A percentile compares a stretch with the other conserved stretches of the same genome.
These are phyloP conservation scores for Popillia japonica DNA, from an alignment of 1,140 invertebrate genomes.

Conservation along the genomic window DNA sequence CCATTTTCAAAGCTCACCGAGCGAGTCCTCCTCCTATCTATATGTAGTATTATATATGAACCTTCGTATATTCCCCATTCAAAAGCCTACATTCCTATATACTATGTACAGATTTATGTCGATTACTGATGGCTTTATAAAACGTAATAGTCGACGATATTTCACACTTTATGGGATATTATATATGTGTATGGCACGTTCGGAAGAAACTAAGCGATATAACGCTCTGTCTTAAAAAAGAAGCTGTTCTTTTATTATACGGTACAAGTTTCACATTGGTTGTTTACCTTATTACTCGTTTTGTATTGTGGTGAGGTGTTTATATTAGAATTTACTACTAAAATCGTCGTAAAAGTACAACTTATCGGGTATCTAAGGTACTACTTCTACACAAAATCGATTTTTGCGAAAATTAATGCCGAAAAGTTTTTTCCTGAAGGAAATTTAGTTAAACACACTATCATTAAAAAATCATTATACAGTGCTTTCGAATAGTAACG, in stretches of 20 bases:
- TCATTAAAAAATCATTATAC: too few species aligned
- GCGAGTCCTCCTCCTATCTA: conserved; percentile 4
- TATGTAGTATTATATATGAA: not conserved
- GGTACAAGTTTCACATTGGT: not conserved
- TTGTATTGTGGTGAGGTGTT: too few species aligned
- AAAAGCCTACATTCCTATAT: not conserved
- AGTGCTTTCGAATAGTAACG: too few species aligned
- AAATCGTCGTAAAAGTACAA: too few species aligned
- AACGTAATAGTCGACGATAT: conserved; percentile 15
- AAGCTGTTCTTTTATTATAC: not conserved
- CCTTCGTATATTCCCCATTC: not conserved
- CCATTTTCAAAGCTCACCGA: not conserved
- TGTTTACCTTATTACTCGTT: too few species aligned
- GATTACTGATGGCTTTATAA: conserved; percentile 26
- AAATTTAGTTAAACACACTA: too few species aligned
- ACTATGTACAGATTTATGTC: conserved; percentile 14
- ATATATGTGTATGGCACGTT: not conserved
- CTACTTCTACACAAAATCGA: too few species aligned
- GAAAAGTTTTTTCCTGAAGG: too few species aligned
- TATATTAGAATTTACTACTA: too few species aligned
- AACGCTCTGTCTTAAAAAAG: not conserved
- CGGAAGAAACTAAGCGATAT: not conserved
- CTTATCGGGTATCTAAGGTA: too few species aligned
- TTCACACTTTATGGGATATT: conserved; percentile 21
- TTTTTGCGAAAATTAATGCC: too few species aligned